Conservation (phyloP, 1,140 invertebrate species). For the Drosophila takahashii region DNA sequence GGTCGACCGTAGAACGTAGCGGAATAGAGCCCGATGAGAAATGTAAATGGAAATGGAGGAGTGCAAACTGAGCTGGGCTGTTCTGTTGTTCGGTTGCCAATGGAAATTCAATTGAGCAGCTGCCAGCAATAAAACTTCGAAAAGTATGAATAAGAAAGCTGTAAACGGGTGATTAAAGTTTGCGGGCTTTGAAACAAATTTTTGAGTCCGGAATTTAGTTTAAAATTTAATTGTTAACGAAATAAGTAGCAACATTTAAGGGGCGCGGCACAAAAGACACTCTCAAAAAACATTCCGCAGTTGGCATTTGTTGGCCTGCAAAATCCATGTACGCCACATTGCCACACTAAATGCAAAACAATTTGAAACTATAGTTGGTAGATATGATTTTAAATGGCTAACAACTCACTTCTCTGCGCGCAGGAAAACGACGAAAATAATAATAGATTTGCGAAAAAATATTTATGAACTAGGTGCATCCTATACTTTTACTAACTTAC, state of each 20-base stretch:
- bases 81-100: slow-evolving; percentile 29
- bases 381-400: neutral
- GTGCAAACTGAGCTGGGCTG: slow-evolving; percentile 14
- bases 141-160: neutral
- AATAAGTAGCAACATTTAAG: neutral
- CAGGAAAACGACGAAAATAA: neutral
- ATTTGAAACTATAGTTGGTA: neutral
- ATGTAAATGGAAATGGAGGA: slow-evolving; percentile 36
- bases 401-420: neutral
- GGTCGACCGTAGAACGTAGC: slow-evolving; percentile 4
- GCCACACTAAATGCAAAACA: neutral
- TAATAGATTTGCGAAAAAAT: neutral
- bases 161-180: neutral
- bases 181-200: neutral
- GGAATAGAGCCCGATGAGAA: slow-evolving; percentile 12
- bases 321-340: neutral
- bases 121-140: neutral
- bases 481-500: too few species aligned
- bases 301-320: neutral
- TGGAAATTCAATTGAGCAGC: slow-evolving; percentile 25
- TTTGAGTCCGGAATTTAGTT: too few species aligned
- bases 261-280: neutral
- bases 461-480: neutral
- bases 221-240: too few species aligned
- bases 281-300: neutral